phyloP scores from a whole-genome alignment of 1,140 invertebrate species.

The Drosophila hydei region DNA sequence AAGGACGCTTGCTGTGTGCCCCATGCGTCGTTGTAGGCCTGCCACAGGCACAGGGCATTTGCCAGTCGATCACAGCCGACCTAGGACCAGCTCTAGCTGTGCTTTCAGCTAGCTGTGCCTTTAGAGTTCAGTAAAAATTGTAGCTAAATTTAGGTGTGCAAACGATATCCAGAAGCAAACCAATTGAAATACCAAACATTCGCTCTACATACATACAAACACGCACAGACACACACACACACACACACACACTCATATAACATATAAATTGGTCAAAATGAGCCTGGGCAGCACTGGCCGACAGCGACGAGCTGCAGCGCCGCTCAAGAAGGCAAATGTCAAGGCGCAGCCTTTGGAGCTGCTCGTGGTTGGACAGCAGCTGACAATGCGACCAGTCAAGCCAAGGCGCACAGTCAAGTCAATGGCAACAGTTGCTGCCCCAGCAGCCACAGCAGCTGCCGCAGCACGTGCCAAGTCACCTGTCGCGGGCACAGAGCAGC shows the following conservation, averaged over 20 bases:
- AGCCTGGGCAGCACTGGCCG: background rate
- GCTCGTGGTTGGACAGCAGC: constrained; percentile 31
- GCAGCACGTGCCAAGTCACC: background rate
- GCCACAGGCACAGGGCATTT: too few relatives aligned
- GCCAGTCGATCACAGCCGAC: too few relatives aligned
- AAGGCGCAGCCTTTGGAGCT: constrained; percentile 5
- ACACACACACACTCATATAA: too few relatives aligned
- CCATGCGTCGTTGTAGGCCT: too few relatives aligned
- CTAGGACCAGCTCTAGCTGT: too few relatives aligned
- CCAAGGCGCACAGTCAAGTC: background rate
- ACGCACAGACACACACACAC: too few relatives aligned
- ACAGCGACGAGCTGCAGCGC: background rate
- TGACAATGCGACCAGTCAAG: constrained; percentile 19
- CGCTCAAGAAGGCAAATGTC: background rate
- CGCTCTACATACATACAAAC: too few relatives aligned
- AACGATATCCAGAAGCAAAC: background rate
- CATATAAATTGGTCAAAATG: too few relatives aligned
- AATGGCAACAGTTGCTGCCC: background rate
- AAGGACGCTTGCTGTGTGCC: too few relatives aligned
- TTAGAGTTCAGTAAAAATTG: background rate
- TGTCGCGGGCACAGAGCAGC: background rate
- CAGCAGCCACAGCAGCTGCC: background rate
- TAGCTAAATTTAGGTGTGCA: background rate
- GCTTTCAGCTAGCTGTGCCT: too few relatives aligned
- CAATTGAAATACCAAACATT: background rate